Percentiles rank a stretch among this genome's conserved stretches.
Conservation (phyloP, 1,140 invertebrate genomes). For the Drosophila tsacasi region DNA sequence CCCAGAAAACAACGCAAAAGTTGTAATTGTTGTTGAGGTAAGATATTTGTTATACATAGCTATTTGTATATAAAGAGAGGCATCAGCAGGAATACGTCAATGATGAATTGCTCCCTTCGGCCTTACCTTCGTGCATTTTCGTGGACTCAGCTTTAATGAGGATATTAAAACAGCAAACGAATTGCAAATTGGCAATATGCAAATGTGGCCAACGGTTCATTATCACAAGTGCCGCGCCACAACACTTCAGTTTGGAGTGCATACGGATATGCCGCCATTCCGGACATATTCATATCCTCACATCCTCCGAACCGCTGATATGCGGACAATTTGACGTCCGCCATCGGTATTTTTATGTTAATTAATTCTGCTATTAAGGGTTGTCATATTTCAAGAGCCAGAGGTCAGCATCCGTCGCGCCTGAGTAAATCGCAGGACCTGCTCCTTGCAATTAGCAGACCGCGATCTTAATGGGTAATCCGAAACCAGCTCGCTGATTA, state of each 20-base stretch:
- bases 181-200: conserved; percentile 57
- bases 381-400: conserved; percentile 62
- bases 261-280: conserved; percentile 37
- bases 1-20: conserved; percentile 50
- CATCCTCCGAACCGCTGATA: conserved; percentile 16
- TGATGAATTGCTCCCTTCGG: conserved; percentile 45
- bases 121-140: not conserved
- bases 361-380: conserved; percentile 75
- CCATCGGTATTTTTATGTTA: conserved; percentile 68
- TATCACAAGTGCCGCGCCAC: conserved; percentile 63
- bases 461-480: conserved; percentile 44
- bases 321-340: conserved; percentile 30
- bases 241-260: conserved; percentile 67
- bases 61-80: conserved; percentile 46
- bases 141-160: conserved; percentile 5
- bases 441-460: conserved; percentile 28
- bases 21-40: conserved; percentile 81
- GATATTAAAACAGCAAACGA: conserved; percentile 32
- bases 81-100: conserved; percentile 20
- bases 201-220: conserved; percentile 61
- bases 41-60: conserved; percentile 65
- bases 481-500: conserved; percentile 43
- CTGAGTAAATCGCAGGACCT: conserved; percentile 23
- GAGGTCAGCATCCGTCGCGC: not conserved
- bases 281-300: conserved; percentile 49